phyloP scores from a whole-genome alignment of 1,140 invertebrate species.

The Hypothenemus hampei region DNA sequence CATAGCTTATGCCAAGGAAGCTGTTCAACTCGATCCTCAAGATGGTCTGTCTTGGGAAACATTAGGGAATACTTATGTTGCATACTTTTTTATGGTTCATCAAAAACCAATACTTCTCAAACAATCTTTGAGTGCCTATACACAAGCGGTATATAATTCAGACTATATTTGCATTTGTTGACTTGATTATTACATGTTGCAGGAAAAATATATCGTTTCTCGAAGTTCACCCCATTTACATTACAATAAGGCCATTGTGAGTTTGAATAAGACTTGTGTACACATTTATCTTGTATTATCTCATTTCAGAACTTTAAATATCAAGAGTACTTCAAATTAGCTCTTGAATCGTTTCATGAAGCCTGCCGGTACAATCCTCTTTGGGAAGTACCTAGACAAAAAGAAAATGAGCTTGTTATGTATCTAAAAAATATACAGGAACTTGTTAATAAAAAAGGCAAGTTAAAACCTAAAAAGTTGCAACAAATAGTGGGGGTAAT shows the following conservation, averaged over 20 bases:
- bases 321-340: slow-evolving; percentile 69
- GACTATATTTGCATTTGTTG: slow-evolving; percentile 9
- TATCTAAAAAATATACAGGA: slow-evolving; percentile 65
- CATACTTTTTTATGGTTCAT: slow-evolving; percentile 69
- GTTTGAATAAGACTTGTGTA: too few species aligned
- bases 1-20: slow-evolving; percentile 77
- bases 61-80: slow-evolving; percentile 81
- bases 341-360: slow-evolving; percentile 63
- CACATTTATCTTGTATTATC: slow-evolving; percentile 12
- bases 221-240: slow-evolving; percentile 74
- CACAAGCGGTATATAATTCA: slow-evolving; percentile 62
- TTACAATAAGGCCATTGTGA: slow-evolving; percentile 81
- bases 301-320: slow-evolving; percentile 67
- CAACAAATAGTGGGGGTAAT: slow-evolving; percentile 59
- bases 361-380: slow-evolving; percentile 66
- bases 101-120: slow-evolving; percentile 70
- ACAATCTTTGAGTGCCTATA: slow-evolving; percentile 74
- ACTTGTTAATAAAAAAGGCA: slow-evolving; percentile 63
- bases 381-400: slow-evolving; percentile 62
- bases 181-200: too few species aligned
- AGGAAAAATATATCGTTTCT: slow-evolving; percentile 70
- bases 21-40: slow-evolving; percentile 70
- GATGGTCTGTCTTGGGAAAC: slow-evolving; percentile 84
- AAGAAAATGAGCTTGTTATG: slow-evolving; percentile 58
- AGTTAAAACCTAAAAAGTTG: slow-evolving; percentile 66